Evolutionary conservation across 2,113 vertebrate genomes (phyloP), one percentile per base, ranked within the genome.

Genomic region (Gorsachius goisagi): DNA sequence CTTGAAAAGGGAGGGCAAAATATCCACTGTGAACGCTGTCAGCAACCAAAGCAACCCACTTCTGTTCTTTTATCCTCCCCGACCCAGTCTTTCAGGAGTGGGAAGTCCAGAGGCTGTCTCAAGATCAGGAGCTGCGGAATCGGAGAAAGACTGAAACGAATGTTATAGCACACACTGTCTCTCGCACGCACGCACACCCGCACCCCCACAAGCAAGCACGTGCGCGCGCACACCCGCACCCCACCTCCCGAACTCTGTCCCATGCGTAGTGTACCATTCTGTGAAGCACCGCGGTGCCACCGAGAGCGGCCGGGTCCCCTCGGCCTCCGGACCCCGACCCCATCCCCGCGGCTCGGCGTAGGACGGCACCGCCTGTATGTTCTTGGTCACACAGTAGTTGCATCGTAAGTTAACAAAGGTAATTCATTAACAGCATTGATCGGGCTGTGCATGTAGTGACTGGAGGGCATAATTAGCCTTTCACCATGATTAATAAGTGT

Each of bases 401-500:
- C 97, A 97, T 97, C 56, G 75, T 98, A 97, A 98, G 95, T 98
- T 98, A 98, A 98, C 96, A 97, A 96, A 97, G 96, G 97, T 98
- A 97, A 97, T 95, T 96, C 98, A 97, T 98, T 98, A 97, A 97
- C 97, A 97, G 97, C 97, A 82, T 96, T 63, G 84, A 93, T 97
- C 66, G 94, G 98, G 97, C 97, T 98, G 97, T 98, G 98, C 98
- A 98, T 98, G 98, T 98, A 98, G 97, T 98, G 95, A 96, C 95
- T 96, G 97, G 97, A 97, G 97, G 97, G 97, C 96, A 11, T 83
- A 87, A 94, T 96, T 94, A 97, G 97, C 97, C 98, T 98, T 97
- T 98, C 96, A 83, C 97, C 92, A 94, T 97, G 98, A 97, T 97
- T 97, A 95, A 96, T 97, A 98, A 98, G 96, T 97, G 96, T 98